Evolutionary conservation across 1,140 invertebrate genomes (phyloP).

Genomic region (Neuroterus valhalla): DNA sequence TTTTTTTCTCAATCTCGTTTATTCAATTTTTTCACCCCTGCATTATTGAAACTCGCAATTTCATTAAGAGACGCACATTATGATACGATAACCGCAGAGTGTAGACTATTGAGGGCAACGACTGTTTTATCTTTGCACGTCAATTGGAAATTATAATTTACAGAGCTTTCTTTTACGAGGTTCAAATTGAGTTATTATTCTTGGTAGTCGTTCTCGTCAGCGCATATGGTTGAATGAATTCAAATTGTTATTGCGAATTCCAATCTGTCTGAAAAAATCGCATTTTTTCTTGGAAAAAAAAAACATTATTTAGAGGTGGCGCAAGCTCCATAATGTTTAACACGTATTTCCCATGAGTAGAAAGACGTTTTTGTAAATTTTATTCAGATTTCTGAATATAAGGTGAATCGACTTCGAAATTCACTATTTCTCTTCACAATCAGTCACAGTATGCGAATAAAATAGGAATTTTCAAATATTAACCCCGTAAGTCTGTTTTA

Average conservation of each 20-base stretch:
- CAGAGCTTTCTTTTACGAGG: background rate
- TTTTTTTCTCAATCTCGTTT: constrained; percentile 7
- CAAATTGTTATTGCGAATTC: background rate
- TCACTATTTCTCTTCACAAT: too few species aligned
- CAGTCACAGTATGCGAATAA: too few species aligned
- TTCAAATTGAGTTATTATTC: constrained; percentile 16
- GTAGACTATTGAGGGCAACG: constrained; percentile 52
- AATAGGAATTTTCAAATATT: too few species aligned
- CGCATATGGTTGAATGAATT: background rate
- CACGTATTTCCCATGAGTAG: too few species aligned
- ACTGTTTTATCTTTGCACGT: constrained; percentile 27
- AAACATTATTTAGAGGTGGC: too few species aligned
- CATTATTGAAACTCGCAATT: constrained; percentile 52
- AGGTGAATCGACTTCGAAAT: too few species aligned
- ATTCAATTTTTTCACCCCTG: constrained; percentile 33
- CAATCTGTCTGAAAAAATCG: background rate
- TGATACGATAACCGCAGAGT: constrained; percentile 43
- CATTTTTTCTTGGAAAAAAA: too few species aligned
- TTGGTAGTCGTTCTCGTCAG: background rate
- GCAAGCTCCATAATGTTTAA: too few species aligned
- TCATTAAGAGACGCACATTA: constrained; percentile 47
- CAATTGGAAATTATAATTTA: constrained; percentile 9
- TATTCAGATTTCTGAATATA: too few species aligned
- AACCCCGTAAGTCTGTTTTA: too few species aligned
- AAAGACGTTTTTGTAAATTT: too few species aligned